Evolutionary conservation across 2,113 vertebrate genomes (phyloP), one percentile per base, ranked within the genome.

Genomic region (Gulo gulo): DNA sequence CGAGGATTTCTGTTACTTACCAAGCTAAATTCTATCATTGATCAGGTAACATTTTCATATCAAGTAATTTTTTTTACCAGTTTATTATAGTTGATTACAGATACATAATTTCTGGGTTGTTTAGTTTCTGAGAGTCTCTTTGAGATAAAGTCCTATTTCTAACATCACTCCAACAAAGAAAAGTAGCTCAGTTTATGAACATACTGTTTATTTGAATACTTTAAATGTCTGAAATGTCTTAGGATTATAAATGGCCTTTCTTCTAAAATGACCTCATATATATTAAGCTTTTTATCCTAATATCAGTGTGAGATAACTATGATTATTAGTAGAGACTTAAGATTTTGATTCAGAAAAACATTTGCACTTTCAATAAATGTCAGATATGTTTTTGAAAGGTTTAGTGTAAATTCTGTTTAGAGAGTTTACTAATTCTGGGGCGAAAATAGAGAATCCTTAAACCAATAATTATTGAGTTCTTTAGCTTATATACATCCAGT

Each of bases 1-100:
- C 99, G 99, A 82, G 99, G 99, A 24, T 99, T 99, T 98, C 97
- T 99, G 94, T 98, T 99, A 87, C 99, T 99, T 96, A 99, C 99
- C 97, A 99, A 99, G 31, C 98, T 99, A 97, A 99, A 99, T 96
- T 99, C 99, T 0, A 99, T 99, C 98, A 99, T 99, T 88, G 99
- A 99, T 98, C 99, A 99, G 99, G 99, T 99, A 98, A 96, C 45
- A 23, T 57, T 97, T 93, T 94, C 59, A 15, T 69, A 73, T 78
- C 20, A 74, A 63, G 57, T 55, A 67, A 9, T 52, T 67, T 63
- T 83, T 83, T 95, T 93, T 11, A n/a, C 52, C 24, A 74, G 2
- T 86, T 11, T 88, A 2, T 90, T 91, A 36, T 61, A 74, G 1
- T 88, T 94, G 74, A 88, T 65, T 73, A 39, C 45, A 50, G 47